Conservation (phyloP, 2,888 invertebrate genomes). For the Stratiomys singularior region DNA sequence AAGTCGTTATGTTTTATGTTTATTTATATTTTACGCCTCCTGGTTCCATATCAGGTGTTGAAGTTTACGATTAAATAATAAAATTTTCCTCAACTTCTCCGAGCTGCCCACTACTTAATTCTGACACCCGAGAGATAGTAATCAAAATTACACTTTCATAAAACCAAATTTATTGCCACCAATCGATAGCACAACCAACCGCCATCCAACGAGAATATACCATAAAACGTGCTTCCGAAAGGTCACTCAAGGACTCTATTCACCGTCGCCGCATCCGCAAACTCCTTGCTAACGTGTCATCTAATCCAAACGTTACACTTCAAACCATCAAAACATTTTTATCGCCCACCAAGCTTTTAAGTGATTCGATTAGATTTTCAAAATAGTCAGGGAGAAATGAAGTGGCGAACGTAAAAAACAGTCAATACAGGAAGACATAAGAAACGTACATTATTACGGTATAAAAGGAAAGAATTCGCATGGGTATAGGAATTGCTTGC, state of each 20-base stretch:
- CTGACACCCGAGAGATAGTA: not conserved
- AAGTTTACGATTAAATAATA: no score
- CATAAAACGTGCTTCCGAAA: not conserved
- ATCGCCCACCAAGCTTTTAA: constrained; percentile 31
- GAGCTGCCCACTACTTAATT: no score
- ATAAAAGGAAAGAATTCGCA: no score
- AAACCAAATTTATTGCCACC: constrained; percentile 20
- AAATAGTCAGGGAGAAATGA: constrained; percentile 8
- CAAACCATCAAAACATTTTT: constrained; percentile 31
- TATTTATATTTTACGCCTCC: no score
- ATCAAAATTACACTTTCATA: constrained; percentile 19
- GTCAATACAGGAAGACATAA: not conserved
- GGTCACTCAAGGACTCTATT: constrained; percentile 1
- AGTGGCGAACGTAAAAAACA: constrained; percentile 31
- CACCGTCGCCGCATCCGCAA: not conserved
- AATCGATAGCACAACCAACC: not conserved
- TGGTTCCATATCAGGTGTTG: no score
- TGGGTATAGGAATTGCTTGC: not conserved
- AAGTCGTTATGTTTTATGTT: no score
- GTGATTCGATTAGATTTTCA: constrained; percentile 27
- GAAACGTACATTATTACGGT: not conserved
- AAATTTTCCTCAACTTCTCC: no score
- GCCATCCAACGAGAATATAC: not conserved
- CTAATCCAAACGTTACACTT: not conserved
- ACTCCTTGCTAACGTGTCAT: not conserved